Percentiles rank a stretch among this genome's conserved stretches.
Evolutionary conservation across 2,888 invertebrate species (phyloP).

Genomic region (Himalopsyche anomala): DNA sequence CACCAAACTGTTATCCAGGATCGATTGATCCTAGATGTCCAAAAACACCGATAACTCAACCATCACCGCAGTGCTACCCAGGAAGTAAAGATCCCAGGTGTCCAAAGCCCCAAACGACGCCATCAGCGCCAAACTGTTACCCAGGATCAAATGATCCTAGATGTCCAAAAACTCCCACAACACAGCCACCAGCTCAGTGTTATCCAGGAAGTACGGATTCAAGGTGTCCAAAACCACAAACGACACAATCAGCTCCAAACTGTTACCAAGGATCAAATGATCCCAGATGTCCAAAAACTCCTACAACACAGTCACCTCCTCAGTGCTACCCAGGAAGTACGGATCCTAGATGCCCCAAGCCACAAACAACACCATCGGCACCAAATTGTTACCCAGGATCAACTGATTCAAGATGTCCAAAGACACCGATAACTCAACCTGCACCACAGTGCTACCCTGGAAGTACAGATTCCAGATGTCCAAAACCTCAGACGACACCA

Average conservation of each 20-base stretch:
- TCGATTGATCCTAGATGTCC: conserved; percentile 68
- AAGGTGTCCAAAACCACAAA: conserved; percentile 66
- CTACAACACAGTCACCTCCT: conserved; percentile 67
- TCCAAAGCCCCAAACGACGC: conserved; percentile 66
- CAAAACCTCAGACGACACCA: conserved; percentile 53
- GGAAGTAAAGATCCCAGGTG: conserved; percentile 71
- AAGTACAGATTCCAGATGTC: conserved; percentile 68
- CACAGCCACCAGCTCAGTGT: conserved; percentile 60
- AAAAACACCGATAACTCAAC: conserved; percentile 66
- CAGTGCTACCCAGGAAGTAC: conserved; percentile 68
- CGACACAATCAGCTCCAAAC: conserved; percentile 68
- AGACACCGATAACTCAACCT: conserved; percentile 67
- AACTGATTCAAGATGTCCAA: conserved; percentile 69
- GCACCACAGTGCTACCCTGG: conserved; percentile 67
- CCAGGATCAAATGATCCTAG: conserved; percentile 68
- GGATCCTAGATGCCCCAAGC: conserved; percentile 67
- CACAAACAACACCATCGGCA: conserved; percentile 67
- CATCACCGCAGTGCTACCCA: conserved; percentile 67
- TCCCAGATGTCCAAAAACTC: conserved; percentile 69
- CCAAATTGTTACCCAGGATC: conserved; percentile 69
- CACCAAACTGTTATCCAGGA: conserved; percentile 69
- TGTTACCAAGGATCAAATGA: conserved; percentile 69
- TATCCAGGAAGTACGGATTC: conserved; percentile 67
- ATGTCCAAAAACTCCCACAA: conserved; percentile 67
- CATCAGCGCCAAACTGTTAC: conserved; percentile 68